Evolutionary conservation across 2,113 vertebrate genomes (phyloP), one percentile per base, ranked within the genome.

Genomic region (Anser cygnoides): DNA sequence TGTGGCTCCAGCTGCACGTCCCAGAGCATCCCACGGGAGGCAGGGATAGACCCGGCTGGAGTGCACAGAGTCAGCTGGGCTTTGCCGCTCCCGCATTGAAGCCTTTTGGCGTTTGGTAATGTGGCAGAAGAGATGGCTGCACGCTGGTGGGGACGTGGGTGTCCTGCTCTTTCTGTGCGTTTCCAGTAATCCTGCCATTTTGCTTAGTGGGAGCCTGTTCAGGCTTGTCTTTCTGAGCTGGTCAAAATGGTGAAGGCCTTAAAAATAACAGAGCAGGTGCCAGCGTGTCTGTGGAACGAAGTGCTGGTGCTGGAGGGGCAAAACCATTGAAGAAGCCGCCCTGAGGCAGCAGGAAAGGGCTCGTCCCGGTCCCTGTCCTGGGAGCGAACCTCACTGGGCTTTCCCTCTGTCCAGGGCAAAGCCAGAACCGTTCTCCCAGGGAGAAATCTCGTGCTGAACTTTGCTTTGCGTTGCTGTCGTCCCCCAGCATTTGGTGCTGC

Each of bases 381-480:
- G 41, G 25, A 76, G 29, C 3, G 15, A 62, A 3, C 22, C 25
- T 28, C 0, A 0, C 31, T 11, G 50, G 1, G 4, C 54, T 81
- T 61, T 49, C 31, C 39, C 61, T 74, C 22, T 12, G 3, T 10
- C 8, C 0, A 0, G 17, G 25, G 22, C 12, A 39, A 3, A 78
- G 22, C 11, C 0, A 0, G 37, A 39, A 44, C 18, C 2, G 0
- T 5, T 6, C n/a, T 65, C 29, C 57, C 39, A 1, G 44, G 26
- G 55, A 13, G 22, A 16, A 14, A 17, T 0, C 3, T 5, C 9
- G 3, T 7, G 57, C 8, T 31, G 4, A 49, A 1, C 12, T 11
- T 19, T 0, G 0, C 19, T 3, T 6, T 2, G 12, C 23, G 1
- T 7, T 31, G 29, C 68, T 21, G 8, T 9, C 6, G 0, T 2